phyloP scores from a whole-genome alignment of 1,140 invertebrate species.

The Thaumatotibia leucotreta region DNA sequence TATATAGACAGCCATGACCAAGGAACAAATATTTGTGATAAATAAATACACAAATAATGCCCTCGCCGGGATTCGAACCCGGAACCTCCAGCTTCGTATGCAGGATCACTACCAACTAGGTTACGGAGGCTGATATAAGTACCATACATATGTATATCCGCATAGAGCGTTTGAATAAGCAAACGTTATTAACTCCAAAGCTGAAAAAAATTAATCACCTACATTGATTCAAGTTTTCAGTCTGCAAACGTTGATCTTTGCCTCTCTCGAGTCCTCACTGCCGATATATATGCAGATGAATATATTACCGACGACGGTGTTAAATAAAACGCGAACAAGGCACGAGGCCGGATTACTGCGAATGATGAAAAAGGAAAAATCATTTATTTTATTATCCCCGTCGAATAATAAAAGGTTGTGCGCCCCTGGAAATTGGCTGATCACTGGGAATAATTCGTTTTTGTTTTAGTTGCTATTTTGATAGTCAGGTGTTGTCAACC shows the following conservation, averaged over 20 bases:
- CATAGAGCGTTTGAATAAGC: too few relatives aligned
- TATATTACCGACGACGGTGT: slow-evolving; percentile 21
- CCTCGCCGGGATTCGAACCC: too few relatives aligned
- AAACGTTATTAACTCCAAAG: too few relatives aligned
- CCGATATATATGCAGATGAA: slow-evolving; percentile 26
- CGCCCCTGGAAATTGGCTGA: slow-evolving; percentile 39
- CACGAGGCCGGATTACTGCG: slow-evolving; percentile 19
- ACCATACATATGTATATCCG: too few relatives aligned
- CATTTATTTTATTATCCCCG: slow-evolving; percentile 26
- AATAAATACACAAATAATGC: too few relatives aligned
- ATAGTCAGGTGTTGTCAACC: background rate
- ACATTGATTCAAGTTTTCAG: background rate
- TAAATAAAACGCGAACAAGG: slow-evolving; percentile 23
- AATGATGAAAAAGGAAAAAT: slow-evolving; percentile 26
- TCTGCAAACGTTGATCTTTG: slow-evolving; percentile 3
- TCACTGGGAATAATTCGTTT: slow-evolving; percentile 6
- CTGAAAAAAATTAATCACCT: too few relatives aligned
- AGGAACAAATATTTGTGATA: too few relatives aligned
- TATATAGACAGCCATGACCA: too few relatives aligned
- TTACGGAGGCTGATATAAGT: too few relatives aligned
- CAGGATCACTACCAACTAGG: too few relatives aligned
- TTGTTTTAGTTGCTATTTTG: background rate
- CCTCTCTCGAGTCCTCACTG: background rate
- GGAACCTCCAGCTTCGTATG: too few relatives aligned
- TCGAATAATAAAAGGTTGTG: slow-evolving; percentile 27